Conservation (phyloP, 2,113 vertebrate species). For the Actenoides lindsayi region DNA sequence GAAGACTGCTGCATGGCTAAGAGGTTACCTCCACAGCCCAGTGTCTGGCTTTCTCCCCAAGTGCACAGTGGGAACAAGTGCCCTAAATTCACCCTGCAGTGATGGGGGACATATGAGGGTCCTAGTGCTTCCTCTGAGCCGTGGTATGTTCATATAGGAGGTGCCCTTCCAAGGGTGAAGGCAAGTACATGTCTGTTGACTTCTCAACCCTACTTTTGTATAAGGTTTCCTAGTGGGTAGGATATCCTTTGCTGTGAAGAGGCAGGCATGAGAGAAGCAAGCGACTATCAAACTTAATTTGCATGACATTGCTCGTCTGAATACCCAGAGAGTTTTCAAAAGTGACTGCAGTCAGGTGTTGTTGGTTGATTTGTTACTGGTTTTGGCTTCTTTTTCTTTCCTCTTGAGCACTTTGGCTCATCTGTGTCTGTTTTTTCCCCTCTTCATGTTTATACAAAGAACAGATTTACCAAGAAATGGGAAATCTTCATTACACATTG, state of each 20-base stretch:
- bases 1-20: neutral
- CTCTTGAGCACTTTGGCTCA: neutral
- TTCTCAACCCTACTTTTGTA: neutral
- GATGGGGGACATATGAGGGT: accelerated
- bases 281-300: neutral
- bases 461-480: neutral
- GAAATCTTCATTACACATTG: neutral
- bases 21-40: neutral
- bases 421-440: neutral
- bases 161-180: neutral
- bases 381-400: neutral
- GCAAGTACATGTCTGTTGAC: neutral
- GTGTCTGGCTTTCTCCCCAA: neutral
- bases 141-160: neutral
- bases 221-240: neutral
- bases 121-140: neutral
- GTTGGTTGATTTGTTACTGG: neutral
- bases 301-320: neutral
- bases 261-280: neutral
- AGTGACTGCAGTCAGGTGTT: neutral
- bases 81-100: neutral
- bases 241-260: neutral
- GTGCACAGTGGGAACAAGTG: neutral
- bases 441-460: neutral
- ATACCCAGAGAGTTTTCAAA: neutral